phyloP scores from a whole-genome alignment of 2,797 vertebrate species.

The Spea hammondii region DNA sequence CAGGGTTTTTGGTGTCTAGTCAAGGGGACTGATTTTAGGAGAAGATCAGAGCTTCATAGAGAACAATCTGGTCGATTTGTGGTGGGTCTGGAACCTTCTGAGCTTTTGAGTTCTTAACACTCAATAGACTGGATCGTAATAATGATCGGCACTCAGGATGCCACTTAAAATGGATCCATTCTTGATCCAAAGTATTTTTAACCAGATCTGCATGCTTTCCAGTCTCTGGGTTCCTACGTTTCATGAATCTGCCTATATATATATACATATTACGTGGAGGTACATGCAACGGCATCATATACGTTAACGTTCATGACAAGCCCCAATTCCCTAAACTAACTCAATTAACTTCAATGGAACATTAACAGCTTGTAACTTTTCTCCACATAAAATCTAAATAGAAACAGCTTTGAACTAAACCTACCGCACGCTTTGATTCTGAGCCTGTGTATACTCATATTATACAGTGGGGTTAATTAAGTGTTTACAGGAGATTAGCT shows the following conservation, averaged over 20 bases:
- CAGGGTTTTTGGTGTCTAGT: too few relatives aligned
- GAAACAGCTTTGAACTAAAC: constrained; percentile 21
- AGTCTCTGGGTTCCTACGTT: too few relatives aligned
- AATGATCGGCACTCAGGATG: too few relatives aligned
- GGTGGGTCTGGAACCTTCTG: too few relatives aligned
- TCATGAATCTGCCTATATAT: neutral
- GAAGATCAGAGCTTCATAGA: too few relatives aligned
- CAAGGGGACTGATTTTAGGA: too few relatives aligned
- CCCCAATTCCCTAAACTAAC: constrained; percentile 1
- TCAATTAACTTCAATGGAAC: constrained; percentile 22
- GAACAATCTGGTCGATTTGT: too few relatives aligned
- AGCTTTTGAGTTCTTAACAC: too few relatives aligned
- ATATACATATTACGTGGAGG: neutral
- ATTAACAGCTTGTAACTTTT: constrained; percentile 39
- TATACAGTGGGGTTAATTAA: constrained; percentile 19
- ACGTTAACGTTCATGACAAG: neutral
- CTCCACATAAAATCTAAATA: constrained; percentile 1
- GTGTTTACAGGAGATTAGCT: constrained; percentile 36
- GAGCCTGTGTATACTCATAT: neutral
- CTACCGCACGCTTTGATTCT: constrained; percentile 27
- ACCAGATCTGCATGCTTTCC: too few relatives aligned
- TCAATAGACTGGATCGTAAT: too few relatives aligned
- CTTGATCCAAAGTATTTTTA: too few relatives aligned
- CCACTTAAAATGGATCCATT: too few relatives aligned
- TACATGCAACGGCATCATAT: neutral